Evolutionary conservation across 2,113 vertebrate genomes (phyloP).

Genomic region (Oophaga pumilio): DNA sequence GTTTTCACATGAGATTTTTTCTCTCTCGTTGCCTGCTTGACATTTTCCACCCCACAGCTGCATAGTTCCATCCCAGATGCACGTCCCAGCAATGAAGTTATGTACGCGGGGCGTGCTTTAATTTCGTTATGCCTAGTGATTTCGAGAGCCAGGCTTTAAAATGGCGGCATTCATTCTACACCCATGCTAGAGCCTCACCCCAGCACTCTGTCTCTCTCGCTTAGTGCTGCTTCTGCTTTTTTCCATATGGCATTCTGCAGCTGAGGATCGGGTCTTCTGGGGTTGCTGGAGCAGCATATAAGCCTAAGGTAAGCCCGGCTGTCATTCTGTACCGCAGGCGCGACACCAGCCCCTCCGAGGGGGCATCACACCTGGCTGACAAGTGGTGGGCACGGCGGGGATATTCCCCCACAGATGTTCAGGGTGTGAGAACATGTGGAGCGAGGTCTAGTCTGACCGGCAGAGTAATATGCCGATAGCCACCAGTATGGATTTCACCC

Average conservation of each 20-base stretch:
- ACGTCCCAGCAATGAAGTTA: constrained; percentile 66
- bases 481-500: neutral
- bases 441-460: neutral
- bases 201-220: constrained; percentile 60
- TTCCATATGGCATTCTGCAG: constrained; percentile 65
- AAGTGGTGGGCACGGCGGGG: neutral
- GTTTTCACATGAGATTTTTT: neutral
- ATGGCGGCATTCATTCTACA: constrained; percentile 68
- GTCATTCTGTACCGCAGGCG: neutral
- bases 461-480: no score
- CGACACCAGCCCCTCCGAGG: neutral
- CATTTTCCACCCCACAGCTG: constrained; percentile 61
- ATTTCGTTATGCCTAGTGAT: constrained; percentile 68
- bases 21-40: constrained; percentile 54
- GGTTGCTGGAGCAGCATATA: constrained; percentile 53
- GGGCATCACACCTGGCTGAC: neutral
- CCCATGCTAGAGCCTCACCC: constrained; percentile 65
- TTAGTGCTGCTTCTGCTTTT: constrained; percentile 63
- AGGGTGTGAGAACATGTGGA: constrained; percentile 6
- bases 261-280: constrained; percentile 60
- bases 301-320: constrained; percentile 64
- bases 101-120: constrained; percentile 65
- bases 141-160: constrained; percentile 67
- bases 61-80: constrained; percentile 57
- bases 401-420: neutral